Percentiles rank a stretch among this genome's conserved stretches.
Evolutionary conservation across 2,888 invertebrate genomes (phyloP).

Genomic region (Agrotis segetum): DNA sequence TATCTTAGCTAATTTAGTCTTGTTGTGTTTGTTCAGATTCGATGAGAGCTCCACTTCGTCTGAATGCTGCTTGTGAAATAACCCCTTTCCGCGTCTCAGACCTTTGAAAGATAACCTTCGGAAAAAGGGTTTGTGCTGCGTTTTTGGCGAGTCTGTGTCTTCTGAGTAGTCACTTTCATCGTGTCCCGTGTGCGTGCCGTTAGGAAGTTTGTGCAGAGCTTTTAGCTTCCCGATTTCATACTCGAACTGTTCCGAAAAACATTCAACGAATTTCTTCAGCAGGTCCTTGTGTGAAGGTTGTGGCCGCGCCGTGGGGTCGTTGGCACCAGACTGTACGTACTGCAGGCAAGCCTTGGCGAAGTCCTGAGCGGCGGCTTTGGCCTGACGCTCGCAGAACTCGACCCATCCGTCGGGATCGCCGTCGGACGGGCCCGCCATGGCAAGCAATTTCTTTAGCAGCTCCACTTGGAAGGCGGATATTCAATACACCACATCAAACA

Average conservation of each 20-base stretch:
- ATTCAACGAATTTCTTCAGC: constrained; percentile 95
- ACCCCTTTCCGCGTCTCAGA: constrained; percentile 94
- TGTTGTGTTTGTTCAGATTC: constrained; percentile 93
- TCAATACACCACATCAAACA: constrained; percentile 74
- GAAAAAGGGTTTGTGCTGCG: constrained; percentile 96
- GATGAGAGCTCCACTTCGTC: constrained; percentile 95
- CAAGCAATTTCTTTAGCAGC: constrained; percentile 88
- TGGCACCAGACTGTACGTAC: constrained; percentile 93
- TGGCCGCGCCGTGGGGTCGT: constrained; percentile 91
- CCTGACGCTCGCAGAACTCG: constrained; percentile 97
- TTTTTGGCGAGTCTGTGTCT: constrained; percentile 95
- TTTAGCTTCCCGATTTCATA: constrained; percentile 92
- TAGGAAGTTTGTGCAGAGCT: constrained; percentile 85
- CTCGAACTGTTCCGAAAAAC: constrained; percentile 96
- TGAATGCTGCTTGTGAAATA: constrained; percentile 97
- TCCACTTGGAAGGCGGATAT: constrained; percentile 85
- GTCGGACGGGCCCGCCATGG: constrained; percentile 91
- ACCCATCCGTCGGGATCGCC: constrained; percentile 94
- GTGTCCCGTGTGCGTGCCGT: constrained; percentile 87
- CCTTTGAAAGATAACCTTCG: constrained; percentile 97
- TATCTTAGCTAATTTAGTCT: constrained; percentile 97
- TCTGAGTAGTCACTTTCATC: constrained; percentile 94
- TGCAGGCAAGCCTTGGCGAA: constrained; percentile 96
- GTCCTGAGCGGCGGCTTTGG: constrained; percentile 95
- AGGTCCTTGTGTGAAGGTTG: constrained; percentile 95